Conservation (phyloP, 2,797 vertebrate species). For the Neomorphus geoffroyi region DNA sequence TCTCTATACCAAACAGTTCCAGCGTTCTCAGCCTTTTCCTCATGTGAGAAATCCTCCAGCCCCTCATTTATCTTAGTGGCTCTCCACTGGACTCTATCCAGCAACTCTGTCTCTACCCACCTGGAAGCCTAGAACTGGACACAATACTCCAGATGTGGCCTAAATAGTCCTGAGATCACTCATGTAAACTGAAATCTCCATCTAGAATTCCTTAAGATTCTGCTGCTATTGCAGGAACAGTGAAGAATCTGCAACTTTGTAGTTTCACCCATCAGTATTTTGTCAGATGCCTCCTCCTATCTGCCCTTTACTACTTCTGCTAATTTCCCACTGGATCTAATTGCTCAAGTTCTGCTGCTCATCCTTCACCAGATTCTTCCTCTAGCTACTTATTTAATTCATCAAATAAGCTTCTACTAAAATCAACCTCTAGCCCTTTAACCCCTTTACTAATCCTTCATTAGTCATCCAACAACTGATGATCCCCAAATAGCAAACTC, state of each 20-base stretch:
- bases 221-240: not conserved
- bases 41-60: not conserved
- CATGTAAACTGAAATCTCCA: not conserved
- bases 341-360: not conserved
- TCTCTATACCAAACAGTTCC: not conserved
- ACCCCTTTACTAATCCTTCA: slow-evolving; percentile 47
- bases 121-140: not conserved
- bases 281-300: not conserved
- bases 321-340: not conserved
- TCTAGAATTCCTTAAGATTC: not conserved
- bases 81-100: not conserved
- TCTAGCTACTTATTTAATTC: slow-evolving; percentile 41
- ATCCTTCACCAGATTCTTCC: not conserved
- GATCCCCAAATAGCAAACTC: slow-evolving; percentile 24
- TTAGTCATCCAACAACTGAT: slow-evolving; percentile 36
- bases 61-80: not conserved
- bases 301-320: not conserved
- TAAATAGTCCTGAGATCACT: not conserved
- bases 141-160: not conserved
- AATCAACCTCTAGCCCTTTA: slow-evolving; percentile 21
- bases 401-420: slow-evolving; percentile 23
- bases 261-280: not conserved
- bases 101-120: not conserved
- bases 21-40: not conserved
- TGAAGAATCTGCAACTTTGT: not conserved